phyloP scores from a whole-genome alignment of 1,140 invertebrate genomes.

The Leptestheria dahalacensis region DNA sequence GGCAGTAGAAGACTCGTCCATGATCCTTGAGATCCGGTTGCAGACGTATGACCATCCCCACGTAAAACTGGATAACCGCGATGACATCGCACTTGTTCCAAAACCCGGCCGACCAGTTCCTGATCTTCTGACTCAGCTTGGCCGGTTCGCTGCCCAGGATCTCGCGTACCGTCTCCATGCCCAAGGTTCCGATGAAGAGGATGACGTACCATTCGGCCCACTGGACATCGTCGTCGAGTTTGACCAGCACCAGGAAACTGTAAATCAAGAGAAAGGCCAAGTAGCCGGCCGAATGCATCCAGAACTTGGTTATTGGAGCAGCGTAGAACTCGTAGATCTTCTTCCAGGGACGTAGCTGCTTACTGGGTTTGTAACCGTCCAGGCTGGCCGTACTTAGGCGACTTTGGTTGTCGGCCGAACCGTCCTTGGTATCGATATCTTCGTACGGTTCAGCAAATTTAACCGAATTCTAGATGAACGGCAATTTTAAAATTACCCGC shows the following conservation, averaged over 20 bases:
- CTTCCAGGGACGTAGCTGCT: too few species aligned
- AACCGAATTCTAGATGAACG: background rate
- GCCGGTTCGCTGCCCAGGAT: conserved; percentile 71
- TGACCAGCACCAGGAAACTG: conserved; percentile 79
- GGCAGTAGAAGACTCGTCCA: conserved; percentile 74
- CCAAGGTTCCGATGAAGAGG: conserved; percentile 72
- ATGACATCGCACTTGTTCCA: conserved; percentile 26
- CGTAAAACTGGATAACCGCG: conserved; percentile 21
- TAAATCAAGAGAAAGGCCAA: conserved; percentile 79
- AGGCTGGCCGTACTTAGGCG: background rate
- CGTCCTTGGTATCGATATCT: background rate
- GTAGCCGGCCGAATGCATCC: conserved; percentile 45
- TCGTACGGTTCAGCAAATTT: background rate
- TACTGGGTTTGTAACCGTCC: conserved; percentile 39
- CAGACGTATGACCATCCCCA: background rate
- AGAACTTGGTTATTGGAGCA: conserved; percentile 43
- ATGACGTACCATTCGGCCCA: conserved; percentile 84
- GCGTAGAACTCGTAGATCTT: conserved; percentile 41
- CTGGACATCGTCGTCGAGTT: conserved; percentile 54
- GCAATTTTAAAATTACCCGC: too few species aligned
- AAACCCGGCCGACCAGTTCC: conserved; percentile 24
- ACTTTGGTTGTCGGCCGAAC: background rate
- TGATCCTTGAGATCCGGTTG: background rate
- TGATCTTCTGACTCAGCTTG: conserved; percentile 42
- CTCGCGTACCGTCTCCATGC: conserved; percentile 84